Evolutionary conservation across 2,113 vertebrate species (phyloP), one percentile per base, ranked within the genome.

Genomic region (Lanius collurio): DNA sequence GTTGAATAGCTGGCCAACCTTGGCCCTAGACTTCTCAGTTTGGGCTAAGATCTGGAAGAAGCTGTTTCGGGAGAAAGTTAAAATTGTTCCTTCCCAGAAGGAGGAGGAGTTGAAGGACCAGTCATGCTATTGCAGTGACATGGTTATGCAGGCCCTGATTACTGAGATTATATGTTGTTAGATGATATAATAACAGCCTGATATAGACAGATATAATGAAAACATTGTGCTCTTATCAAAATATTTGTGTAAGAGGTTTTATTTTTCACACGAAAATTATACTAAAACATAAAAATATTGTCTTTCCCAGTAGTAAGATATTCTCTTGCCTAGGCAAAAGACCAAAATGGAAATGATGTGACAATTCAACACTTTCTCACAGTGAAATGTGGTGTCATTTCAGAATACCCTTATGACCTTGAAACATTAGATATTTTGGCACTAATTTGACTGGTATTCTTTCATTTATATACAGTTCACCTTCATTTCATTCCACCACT

Each of bases 1-100:
- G 13, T 7, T 49, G 19, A 49, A 7, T 33, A 46, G 0, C 20
- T 49, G 78, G 21, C 22, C 37, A 67, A 0, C 14, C 16, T 65
- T 62, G 33, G 5, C 12, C 7, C 4, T 70, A 53, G 28, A 49
- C 7, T 62, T 82, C 28, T 57, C 22, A 30, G 8, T 41, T 90
- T 94, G 9, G n/a, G 13, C 20, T 28, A 63, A 62, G 9, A 70
- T 13, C 11, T 85, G 21, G 39, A 86, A 75, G 41, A 88, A 59
- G 13, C 3, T 83, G 3, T 60, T 68, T 59, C 68, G 15, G 18
- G 24, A 21, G 11, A 3, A 55, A 64, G 17, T 13, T 15, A 59
- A 10, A 57, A 57, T 63, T 22, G 2, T 59, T 70, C 19, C 11
- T 63, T 13, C 19, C 15, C 17, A 39, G 3, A 5, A 65, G 14